A percentile compares a stretch with the other conserved stretches of the same genome.
Conservation (phyloP, 2,113 vertebrate species). For the Lophura nycthemera region DNA sequence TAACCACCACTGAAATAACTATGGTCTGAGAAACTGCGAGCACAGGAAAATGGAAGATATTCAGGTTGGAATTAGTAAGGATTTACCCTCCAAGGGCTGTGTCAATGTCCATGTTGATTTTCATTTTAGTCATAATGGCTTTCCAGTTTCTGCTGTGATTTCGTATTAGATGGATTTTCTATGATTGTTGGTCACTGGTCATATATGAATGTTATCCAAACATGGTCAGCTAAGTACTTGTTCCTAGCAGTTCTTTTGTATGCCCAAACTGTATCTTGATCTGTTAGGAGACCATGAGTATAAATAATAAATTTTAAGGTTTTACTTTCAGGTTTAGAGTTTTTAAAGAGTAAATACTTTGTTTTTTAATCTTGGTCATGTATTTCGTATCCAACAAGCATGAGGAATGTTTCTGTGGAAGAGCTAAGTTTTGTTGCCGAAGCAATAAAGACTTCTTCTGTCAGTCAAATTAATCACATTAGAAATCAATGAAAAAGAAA, state of each 20-base stretch:
- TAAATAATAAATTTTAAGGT: background rate
- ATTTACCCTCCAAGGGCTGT: background rate
- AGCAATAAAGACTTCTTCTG: background rate
- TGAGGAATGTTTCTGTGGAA: background rate
- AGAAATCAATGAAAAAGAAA: background rate
- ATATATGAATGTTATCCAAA: background rate
- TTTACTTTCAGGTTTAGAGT: background rate
- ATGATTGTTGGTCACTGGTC: background rate
- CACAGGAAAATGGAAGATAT: background rate
- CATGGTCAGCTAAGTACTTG: background rate
- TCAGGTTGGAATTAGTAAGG: background rate
- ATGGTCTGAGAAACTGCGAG: background rate
- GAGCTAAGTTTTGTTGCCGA: background rate
- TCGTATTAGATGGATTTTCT: background rate
- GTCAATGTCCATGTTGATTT: background rate
- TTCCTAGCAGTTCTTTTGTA: background rate
- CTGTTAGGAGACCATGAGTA: background rate
- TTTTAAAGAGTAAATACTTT: background rate
- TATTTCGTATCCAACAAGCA: background rate
- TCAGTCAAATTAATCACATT: background rate
- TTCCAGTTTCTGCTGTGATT: background rate
- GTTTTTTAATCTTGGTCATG: background rate
- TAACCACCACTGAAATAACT: background rate
- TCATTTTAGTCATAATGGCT: background rate
- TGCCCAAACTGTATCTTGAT: background rate